Percentiles rank a stretch among this genome's conserved stretches.
phyloP scores from a whole-genome alignment of 37 sponge, comb jelly and placozoan genomes.

The Axinella damicornis region DNA sequence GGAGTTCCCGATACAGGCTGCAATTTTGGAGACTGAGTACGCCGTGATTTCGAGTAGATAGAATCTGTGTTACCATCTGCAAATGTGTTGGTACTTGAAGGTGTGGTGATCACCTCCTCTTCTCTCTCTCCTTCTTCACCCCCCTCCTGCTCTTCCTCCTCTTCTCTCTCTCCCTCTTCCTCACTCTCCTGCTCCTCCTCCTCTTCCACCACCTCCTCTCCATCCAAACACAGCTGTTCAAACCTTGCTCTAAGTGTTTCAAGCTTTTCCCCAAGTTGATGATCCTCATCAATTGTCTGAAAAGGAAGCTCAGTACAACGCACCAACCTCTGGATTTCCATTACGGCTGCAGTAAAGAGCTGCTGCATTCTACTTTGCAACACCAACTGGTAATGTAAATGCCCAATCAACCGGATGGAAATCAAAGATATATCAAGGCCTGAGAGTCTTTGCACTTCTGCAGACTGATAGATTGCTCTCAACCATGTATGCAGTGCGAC shows the following conservation, averaged over 20 bases:
- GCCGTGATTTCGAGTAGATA: not conserved
- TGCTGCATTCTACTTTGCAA: not conserved
- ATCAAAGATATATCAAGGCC: not conserved
- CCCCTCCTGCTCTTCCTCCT: no score
- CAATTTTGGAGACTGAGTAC: no score
- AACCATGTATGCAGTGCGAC: conserved; percentile 20
- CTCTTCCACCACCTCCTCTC: not conserved
- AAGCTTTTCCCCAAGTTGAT: not conserved
- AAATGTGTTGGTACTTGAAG: no score
- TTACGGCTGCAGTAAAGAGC: conserved; percentile 4
- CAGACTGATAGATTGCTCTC: not conserved
- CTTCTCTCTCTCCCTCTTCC: no score
- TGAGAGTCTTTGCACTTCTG: not conserved
- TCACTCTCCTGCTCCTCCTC: not conserved
- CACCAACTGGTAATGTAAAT: conserved; percentile 34
- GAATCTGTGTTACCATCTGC: no score
- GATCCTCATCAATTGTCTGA: not conserved
- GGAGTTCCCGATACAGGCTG: no score
- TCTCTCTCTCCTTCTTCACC: no score
- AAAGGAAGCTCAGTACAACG: not conserved
- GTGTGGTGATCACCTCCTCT: no score
- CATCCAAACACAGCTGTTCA: conserved; percentile 6
- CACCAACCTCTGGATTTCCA: not conserved
- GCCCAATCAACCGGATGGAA: conserved; percentile 7
- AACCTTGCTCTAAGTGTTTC: not conserved